Evolutionary conservation across 2,797 vertebrate genomes (phyloP).

Genomic region (Tadarida brasiliensis): DNA sequence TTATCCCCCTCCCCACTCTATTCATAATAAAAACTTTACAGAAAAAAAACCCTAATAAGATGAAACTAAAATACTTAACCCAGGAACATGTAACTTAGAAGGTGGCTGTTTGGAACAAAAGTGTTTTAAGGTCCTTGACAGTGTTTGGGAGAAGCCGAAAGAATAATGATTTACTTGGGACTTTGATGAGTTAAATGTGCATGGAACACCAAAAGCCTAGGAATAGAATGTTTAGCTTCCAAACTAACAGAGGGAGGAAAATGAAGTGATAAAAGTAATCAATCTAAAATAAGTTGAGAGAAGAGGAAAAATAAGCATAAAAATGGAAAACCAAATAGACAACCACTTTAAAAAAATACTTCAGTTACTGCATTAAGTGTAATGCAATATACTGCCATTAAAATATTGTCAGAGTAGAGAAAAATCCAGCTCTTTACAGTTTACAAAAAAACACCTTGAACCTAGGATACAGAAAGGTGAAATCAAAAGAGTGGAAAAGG

Average conservation of each 20-base stretch:
- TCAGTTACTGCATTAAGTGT: background rate
- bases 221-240: slow-evolving; percentile 37
- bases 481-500: slow-evolving; percentile 12
- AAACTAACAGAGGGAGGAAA: background rate
- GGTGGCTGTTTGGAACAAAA: background rate
- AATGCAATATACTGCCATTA: background rate
- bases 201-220: background rate
- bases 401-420: background rate
- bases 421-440: background rate
- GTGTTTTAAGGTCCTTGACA: background rate
- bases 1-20: background rate
- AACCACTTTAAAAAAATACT: background rate
- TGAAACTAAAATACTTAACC: background rate
- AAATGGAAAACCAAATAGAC: background rate
- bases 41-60: background rate
- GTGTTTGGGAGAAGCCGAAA: background rate
- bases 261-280: background rate
- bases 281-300: background rate
- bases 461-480: background rate
- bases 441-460: background rate
- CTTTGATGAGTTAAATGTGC: slow-evolving; percentile 7
- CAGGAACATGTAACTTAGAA: background rate
- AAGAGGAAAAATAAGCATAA: background rate
- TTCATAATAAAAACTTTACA: background rate
- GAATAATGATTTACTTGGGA: background rate